Percentiles rank a stretch among this genome's conserved stretches.
These are phyloP conservation scores for Drosophila longiperda DNA, from an alignment of 2,888 invertebrate species.

Conservation along the genomic window DNA sequence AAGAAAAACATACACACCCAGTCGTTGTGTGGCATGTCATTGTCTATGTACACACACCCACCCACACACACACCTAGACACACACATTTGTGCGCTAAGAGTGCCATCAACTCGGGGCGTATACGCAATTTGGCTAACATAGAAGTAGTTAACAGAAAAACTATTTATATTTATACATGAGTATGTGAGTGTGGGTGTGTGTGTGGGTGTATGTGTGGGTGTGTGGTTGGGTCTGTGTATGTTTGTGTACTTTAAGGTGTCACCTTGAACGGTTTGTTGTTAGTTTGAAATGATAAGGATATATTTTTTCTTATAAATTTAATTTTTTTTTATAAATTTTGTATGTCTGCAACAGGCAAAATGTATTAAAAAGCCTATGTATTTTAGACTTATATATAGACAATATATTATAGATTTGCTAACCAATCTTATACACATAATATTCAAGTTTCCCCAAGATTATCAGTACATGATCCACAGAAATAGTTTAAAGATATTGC, in stretches of 20 bases:
- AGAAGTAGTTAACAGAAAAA: not conserved
- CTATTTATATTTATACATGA: not conserved
- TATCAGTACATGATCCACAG: not conserved
- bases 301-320: not conserved
- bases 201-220: not conserved
- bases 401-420: not conserved
- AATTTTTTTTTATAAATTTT: not conserved
- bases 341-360: not conserved
- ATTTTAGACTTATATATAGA: not conserved
- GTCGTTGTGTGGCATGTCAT: slow-evolving; percentile 47
- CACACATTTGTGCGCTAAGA: slow-evolving; percentile 24
- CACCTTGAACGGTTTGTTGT: slow-evolving; percentile 38
- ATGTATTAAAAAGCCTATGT: not conserved
- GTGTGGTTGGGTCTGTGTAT: not conserved
- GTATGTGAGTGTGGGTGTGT: not conserved
- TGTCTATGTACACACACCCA: slow-evolving; percentile 33
- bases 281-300: not conserved
- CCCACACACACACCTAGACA: slow-evolving; percentile 3
- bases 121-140: slow-evolving; percentile 43
- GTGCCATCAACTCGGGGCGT: slow-evolving; percentile 44
- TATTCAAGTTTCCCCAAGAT: not conserved
- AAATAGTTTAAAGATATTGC: not conserved
- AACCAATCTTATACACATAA: not conserved
- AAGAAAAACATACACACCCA: slow-evolving; percentile 27
- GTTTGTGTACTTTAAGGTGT: slow-evolving; percentile 27